Base-by-base conservation (phyloP, 1,140 invertebrate genomes). In the Homarus americanus region DNA sequence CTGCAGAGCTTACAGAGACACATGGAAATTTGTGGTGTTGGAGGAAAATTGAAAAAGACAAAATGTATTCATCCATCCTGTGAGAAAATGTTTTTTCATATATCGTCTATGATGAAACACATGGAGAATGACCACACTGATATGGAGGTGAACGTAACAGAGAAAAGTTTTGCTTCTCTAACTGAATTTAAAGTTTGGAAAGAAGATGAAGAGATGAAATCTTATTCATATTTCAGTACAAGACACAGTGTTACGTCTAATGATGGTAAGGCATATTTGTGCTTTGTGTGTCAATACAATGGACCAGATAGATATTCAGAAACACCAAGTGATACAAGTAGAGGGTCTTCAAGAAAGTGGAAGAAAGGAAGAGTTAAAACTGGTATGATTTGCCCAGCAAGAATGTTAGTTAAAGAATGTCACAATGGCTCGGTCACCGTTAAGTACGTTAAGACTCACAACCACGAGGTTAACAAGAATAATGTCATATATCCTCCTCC, bases 81-180 rank as follows among this genome's bases (percentile, higher is more conserved):
- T 40, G 58, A 63, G 24, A 84, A 72, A 49, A 36, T 15, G 28
- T 84, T 84, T 58, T 84, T 84, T 28, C 82, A 84, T 40, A 84
- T 84, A 28, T 84, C 82, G 15, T 84, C 82, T 12, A 84, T 84
- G 82, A 66, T 84, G 38, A 84, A 72, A 36, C 82, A 84, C 63
- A 72, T 84, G 63, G 82, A 84, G 40, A 84, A 66, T 41, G 82
- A 84, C 34, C 82, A 84, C 15, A 72, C 63, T n/a, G 82, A 84
- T 28, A 40, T 72, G 41, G 58, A 84, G 24, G 63, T 84, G 20
- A 41, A 40, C 28, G 38, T 84, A 24, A 32, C 40, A 28, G 58
- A 84, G 36, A 84, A 84, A 36, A 15, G 20, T 28, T 84, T 84
- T 38, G 17, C 63, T 32, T 84, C 82, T 17, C 38, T 84, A 28